Evolutionary conservation across 2,113 vertebrate genomes (phyloP), one percentile per base, ranked within the genome.

Genomic region (Sitta europaea): DNA sequence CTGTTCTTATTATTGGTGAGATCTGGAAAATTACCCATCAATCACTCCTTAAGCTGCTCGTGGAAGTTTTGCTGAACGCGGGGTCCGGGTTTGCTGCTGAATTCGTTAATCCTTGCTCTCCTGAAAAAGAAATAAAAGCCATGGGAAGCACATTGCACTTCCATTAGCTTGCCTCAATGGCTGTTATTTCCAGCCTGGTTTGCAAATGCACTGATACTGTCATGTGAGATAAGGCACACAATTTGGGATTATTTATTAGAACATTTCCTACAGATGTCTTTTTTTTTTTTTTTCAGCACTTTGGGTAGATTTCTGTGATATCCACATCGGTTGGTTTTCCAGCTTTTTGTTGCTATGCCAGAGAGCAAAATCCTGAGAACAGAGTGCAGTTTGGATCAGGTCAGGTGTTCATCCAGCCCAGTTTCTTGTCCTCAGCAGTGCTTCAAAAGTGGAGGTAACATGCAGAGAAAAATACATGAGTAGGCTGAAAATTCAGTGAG

Each of bases 21-120:
- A 91, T 96, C 94, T 96, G 97, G 96, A 98, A 97, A 97, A 97
- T 96, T 90, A 98, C 91, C 90, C 94, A 93, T 96, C 93, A 97
- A 95, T 97, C 94, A 92, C 94, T 97, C 89, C 93, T 95, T 96
- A 97, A 98, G 96, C 96, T 92, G 83, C 66, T 59, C 3, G 29
- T 93, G 94, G 97, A 98, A 98, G 95, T 96, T 97, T 96, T 97
- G 94, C 96, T 93, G 96, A 97, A 87, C 15, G 43, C 5, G 3
- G 74, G 83, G 55, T 93, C 91, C 81, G 96, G 75, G 35, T 94
- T 92, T 78, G 91, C 77, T 43, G 83, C 88, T 79, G 90, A 93
- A 96, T 94, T 95, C 2, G 27, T 96, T 95, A 94, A 87, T 93
- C 72, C 57, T 91, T 28, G n/a, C 80, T 88, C 80, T 88, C 65